Conservation (phyloP, 1,140 invertebrate species). For the Drosophila triauraria region DNA sequence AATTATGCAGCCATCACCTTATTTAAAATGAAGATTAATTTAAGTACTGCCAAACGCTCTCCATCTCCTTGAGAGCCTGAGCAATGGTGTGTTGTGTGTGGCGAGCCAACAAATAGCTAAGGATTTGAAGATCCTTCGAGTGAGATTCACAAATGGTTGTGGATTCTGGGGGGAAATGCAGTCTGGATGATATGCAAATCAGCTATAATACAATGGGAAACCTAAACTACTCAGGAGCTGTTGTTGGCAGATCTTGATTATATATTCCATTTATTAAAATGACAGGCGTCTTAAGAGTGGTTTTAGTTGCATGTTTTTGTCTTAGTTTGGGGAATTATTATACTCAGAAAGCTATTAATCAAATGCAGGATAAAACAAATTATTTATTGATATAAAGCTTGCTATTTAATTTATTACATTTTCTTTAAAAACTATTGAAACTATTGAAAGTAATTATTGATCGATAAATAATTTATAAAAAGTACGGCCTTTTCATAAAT, state of each 20-base stretch:
- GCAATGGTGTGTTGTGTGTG: slow-evolving; percentile 39
- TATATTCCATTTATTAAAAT: slow-evolving; percentile 28
- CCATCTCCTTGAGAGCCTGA: slow-evolving; percentile 9
- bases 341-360: background rate
- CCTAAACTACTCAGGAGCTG: slow-evolving; percentile 19
- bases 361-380: background rate
- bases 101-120: slow-evolving; percentile 34
- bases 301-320: background rate
- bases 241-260: slow-evolving; percentile 10
- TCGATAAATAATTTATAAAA: too few relatives aligned
- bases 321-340: background rate
- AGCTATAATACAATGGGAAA: slow-evolving; percentile 26
- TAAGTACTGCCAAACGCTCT: slow-evolving; percentile 42
- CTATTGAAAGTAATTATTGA: too few relatives aligned
- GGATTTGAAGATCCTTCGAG: slow-evolving; percentile 27
- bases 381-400: background rate
- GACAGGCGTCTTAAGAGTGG: background rate
- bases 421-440: too few relatives aligned
- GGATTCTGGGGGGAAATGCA: background rate
- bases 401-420: too few relatives aligned
- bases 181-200: slow-evolving; percentile 32
- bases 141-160: slow-evolving; percentile 23
- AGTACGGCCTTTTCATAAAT: too few relatives aligned
- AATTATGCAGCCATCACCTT: slow-evolving; percentile 61
- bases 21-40: slow-evolving; percentile 75